phyloP scores from a whole-genome alignment of 2,888 invertebrate genomes.

The Cyclophora albipunctata region DNA sequence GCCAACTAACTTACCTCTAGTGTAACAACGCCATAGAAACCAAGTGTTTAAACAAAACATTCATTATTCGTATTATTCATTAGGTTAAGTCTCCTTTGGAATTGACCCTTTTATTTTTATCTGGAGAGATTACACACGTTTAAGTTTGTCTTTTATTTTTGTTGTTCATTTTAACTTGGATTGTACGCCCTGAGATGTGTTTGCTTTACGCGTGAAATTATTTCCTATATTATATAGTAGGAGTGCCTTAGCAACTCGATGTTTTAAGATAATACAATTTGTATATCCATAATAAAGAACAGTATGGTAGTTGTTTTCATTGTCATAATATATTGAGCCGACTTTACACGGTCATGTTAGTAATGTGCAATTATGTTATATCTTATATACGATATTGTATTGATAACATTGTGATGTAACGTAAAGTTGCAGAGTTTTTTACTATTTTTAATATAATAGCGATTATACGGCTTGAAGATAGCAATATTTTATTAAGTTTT shows the following conservation, averaged over 20 bases:
- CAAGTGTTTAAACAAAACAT: conserved; percentile 39
- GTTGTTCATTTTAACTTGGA: background rate
- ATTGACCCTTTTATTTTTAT: conserved; percentile 54
- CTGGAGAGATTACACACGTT: conserved; percentile 41
- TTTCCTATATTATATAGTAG: conserved; percentile 59
- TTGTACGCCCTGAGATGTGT: conserved; percentile 30
- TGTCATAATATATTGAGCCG: conserved; percentile 25
- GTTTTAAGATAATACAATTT: conserved; percentile 48
- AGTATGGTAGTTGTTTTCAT: conserved; percentile 21
- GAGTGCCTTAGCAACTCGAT: conserved; percentile 75
- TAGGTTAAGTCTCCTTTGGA: conserved; percentile 63
- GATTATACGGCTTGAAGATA: conserved; percentile 30
- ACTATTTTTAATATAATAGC: conserved; percentile 40
- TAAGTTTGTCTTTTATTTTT: conserved; percentile 30
- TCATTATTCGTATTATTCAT: conserved; percentile 67
- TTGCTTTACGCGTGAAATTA: conserved; percentile 54
- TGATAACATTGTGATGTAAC: conserved; percentile 21
- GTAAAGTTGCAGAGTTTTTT: conserved; percentile 31
- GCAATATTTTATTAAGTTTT: conserved; percentile 30
- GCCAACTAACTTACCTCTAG: conserved; percentile 57
- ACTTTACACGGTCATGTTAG: conserved; percentile 22
- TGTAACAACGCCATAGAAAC: conserved; percentile 51
- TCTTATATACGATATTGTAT: conserved; percentile 22
- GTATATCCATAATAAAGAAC: conserved; percentile 31
- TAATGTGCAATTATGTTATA: conserved; percentile 24